phyloP scores from a whole-genome alignment of 2,888 invertebrate species.

The Ephialtes manifestator region DNA sequence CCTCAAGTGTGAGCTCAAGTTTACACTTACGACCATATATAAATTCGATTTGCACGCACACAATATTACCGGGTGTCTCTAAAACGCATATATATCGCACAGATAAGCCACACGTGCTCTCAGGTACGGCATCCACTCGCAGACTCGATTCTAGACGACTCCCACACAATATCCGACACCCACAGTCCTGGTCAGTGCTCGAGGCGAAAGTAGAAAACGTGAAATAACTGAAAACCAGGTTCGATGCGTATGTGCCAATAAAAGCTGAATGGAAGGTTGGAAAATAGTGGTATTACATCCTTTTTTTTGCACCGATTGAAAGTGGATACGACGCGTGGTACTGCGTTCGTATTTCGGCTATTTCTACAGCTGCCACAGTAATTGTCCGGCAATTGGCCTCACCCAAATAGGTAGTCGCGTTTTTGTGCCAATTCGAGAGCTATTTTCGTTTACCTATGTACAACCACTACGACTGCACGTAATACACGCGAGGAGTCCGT shows the following conservation, averaged over 20 bases:
- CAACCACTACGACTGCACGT: not conserved
- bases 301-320: slow-evolving; percentile 23
- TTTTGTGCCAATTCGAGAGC: slow-evolving; percentile 37
- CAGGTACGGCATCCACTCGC: slow-evolving; percentile 63
- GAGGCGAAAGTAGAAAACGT: slow-evolving; percentile 34
- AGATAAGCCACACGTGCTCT: slow-evolving; percentile 68
- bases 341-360: not conserved
- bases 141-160: slow-evolving; percentile 34
- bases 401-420: slow-evolving; percentile 40
- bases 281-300: slow-evolving; percentile 24
- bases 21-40: not conserved
- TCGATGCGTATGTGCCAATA: slow-evolving; percentile 22
- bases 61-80: not conserved
- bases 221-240: slow-evolving; percentile 38
- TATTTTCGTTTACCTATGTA: slow-evolving; percentile 30
- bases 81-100: slow-evolving; percentile 61
- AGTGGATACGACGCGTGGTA: slow-evolving; percentile 18
- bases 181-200: slow-evolving; percentile 5
- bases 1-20: not conserved
- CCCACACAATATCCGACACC: slow-evolving; percentile 46
- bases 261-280: slow-evolving; percentile 28
- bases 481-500: not conserved
- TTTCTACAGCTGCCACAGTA: slow-evolving; percentile 48
- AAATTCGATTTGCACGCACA: not conserved
- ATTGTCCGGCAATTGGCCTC: slow-evolving; percentile 71